A percentile compares a stretch with the other conserved stretches of the same genome.
Conservation (phyloP, 2,888 invertebrate species). For the Halictus quadricinctus region DNA sequence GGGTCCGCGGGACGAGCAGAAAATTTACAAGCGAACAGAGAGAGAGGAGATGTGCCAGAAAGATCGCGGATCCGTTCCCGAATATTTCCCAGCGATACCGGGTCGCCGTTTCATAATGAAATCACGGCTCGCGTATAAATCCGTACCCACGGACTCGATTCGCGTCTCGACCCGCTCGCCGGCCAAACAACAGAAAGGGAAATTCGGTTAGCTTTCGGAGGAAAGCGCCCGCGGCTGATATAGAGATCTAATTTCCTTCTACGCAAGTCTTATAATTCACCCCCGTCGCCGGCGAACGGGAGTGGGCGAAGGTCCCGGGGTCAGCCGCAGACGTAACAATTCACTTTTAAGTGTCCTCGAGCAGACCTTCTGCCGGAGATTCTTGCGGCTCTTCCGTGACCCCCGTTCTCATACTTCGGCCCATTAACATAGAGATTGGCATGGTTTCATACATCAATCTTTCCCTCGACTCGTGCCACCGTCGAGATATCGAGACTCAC, state of each 20-base stretch:
- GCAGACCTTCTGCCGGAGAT: constrained; percentile 73
- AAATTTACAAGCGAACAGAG: constrained; percentile 8
- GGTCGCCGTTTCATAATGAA: constrained; percentile 25
- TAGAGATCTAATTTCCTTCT: constrained; percentile 68
- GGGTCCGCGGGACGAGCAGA: not conserved
- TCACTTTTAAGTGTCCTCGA: constrained; percentile 82
- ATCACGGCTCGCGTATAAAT: constrained; percentile 17
- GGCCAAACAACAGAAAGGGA: constrained; percentile 1
- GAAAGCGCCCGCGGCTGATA: constrained; percentile 50
- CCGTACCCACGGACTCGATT: constrained; percentile 21
- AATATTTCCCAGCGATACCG: constrained; percentile 15
- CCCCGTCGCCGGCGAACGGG: constrained; percentile 59
- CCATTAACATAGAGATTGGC: constrained; percentile 83
- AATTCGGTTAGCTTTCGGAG: constrained; percentile 36
- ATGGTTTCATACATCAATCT: constrained; percentile 81
- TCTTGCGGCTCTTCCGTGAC: constrained; percentile 64
- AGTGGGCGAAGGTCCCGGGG: constrained; percentile 76
- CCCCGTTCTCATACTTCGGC: constrained; percentile 56
- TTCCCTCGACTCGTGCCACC: constrained; percentile 75
- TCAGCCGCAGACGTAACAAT: constrained; percentile 83
- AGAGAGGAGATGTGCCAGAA: constrained; percentile 17
- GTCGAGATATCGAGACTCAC: constrained; percentile 67
- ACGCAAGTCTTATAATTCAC: constrained; percentile 75
- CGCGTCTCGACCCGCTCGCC: not conserved
- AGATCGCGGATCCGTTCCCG: not conserved